Conservation (phyloP, 2,797 vertebrate genomes). For the Molossus alvarezi region DNA sequence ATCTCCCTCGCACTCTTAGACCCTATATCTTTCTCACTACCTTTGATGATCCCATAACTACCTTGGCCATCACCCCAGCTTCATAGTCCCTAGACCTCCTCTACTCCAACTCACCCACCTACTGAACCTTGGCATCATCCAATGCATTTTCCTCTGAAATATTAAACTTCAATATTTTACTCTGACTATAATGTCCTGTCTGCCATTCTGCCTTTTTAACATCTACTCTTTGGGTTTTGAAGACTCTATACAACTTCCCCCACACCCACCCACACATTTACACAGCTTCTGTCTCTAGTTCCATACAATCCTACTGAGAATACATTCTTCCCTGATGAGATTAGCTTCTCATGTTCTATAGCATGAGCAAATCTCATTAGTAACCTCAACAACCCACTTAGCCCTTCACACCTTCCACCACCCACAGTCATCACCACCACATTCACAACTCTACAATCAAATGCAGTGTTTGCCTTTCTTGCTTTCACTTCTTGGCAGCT, state of each 20-base stretch:
- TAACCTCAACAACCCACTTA: constrained; percentile 20
- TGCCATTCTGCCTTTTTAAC: neutral
- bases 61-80: neutral
- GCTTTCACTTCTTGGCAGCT: constrained; percentile 24
- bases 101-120: constrained; percentile 9
- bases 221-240: neutral
- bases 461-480: neutral
- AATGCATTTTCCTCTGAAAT: constrained; percentile 36
- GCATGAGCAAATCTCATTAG: neutral
- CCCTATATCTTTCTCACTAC: neutral
- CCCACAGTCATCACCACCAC: neutral
- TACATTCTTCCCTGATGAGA: neutral
- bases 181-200: neutral
- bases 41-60: constrained; percentile 4
- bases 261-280: neutral
- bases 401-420: neutral
- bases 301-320: constrained; percentile 20
- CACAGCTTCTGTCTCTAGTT: constrained; percentile 19
- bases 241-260: neutral
- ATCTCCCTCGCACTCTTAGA: neutral
- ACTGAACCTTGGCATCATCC: neutral
- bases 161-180: neutral
- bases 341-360: neutral
- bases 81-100: constrained; percentile 24
- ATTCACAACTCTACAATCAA: constrained; percentile 42